These are phyloP conservation scores for Gnathonemus longibarbis DNA, from an alignment of 2,113 vertebrate genomes.

Conservation along the genomic window DNA sequence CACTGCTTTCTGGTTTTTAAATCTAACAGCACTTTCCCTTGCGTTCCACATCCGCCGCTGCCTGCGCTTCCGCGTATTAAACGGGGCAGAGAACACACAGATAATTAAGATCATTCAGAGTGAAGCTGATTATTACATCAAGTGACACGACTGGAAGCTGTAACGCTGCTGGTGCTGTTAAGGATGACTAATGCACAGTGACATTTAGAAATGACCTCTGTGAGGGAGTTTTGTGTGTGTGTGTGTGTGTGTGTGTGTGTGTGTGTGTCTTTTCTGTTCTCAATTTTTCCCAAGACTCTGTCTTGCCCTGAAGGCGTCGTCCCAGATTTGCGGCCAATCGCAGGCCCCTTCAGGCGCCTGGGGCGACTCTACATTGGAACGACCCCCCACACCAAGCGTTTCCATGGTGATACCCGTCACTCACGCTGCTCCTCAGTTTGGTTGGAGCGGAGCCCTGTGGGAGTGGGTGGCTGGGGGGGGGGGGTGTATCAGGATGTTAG, in stretches of 20 bases:
- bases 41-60: neutral
- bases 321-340: neutral
- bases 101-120: neutral
- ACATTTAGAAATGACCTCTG: conserved; percentile 1
- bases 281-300: neutral
- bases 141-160: conserved; percentile 17
- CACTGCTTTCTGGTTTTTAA: neutral
- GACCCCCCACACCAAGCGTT: neutral
- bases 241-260: neutral
- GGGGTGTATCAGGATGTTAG: neutral
- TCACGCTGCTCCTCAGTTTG: neutral
- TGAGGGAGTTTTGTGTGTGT: neutral
- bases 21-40: neutral
- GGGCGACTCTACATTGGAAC: neutral
- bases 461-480: neutral
- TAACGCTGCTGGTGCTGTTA: neutral
- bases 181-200: neutral
- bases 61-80: neutral
- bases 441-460: neutral
- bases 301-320: neutral
- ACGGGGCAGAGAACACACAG: neutral
- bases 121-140: conserved; percentile 16
- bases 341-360: neutral
- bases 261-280: conserved; percentile 2
- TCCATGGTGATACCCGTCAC: neutral